These are phyloP conservation scores for Megalonaias nervosa DNA, from an alignment of 1,140 invertebrate species.

Conservation along the genomic window DNA sequence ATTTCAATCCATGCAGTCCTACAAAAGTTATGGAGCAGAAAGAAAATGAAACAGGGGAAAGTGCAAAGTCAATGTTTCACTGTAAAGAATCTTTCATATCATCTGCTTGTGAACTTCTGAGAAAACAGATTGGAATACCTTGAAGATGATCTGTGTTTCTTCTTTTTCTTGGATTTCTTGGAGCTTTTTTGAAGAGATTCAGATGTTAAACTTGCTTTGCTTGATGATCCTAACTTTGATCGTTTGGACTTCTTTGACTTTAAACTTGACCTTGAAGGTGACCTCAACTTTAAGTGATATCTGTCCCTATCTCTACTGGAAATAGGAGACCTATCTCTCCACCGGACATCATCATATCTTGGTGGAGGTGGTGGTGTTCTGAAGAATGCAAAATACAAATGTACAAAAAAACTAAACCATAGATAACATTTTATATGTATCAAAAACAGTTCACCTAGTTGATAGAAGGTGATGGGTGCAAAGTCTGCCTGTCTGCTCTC, in stretches of 20 bases:
- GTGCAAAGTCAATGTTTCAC: no score
- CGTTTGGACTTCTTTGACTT: constrained; percentile 42
- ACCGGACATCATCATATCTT: constrained; percentile 13
- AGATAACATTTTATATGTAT: no score
- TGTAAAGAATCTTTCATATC: no score
- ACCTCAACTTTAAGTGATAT: constrained; percentile 15
- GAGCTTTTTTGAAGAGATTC: constrained; percentile 17
- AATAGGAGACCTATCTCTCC: constrained; percentile 13
- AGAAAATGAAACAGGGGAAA: no score
- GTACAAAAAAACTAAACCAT: no score
- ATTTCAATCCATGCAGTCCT: no score
- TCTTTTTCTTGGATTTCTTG: constrained; percentile 30
- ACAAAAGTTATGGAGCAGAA: no score
- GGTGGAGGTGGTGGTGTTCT: constrained; percentile 15
- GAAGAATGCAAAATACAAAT: no score
- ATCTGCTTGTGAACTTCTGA: no score
- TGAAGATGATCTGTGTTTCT: constrained; percentile 29
- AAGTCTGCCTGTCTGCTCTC: no score
- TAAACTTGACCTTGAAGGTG: constrained; percentile 30
- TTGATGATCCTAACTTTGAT: constrained; percentile 36
- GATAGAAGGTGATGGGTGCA: no score
- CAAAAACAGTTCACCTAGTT: no score
- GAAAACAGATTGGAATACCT: neutral
- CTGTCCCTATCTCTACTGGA: neutral
- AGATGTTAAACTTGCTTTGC: constrained; percentile 1